These are phyloP conservation scores for Oxystoma pomonae DNA, from an alignment of 2,888 invertebrate genomes.

Conservation along the genomic window DNA sequence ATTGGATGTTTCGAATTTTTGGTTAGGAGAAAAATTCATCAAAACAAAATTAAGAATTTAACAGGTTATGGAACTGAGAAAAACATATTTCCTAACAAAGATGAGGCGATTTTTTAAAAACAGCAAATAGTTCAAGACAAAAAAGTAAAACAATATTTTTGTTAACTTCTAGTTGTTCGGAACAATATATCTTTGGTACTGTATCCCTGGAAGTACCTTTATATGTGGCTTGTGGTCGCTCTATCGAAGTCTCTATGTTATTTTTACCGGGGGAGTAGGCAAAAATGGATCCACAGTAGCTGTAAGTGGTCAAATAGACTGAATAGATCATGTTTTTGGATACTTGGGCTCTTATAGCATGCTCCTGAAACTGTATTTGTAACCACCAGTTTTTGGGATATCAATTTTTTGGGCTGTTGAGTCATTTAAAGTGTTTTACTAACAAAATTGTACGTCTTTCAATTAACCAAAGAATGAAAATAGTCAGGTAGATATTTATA, in stretches of 20 bases:
- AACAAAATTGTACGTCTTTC: background rate
- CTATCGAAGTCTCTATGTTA: slow-evolving; percentile 65
- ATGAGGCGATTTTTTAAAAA: too few species aligned
- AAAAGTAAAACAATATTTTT: too few species aligned
- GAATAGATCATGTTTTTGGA: background rate
- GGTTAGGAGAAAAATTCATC: too few species aligned
- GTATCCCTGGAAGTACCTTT: slow-evolving; percentile 71
- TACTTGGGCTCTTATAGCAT: background rate
- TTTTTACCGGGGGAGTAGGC: slow-evolving; percentile 83
- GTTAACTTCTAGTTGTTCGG: slow-evolving; percentile 43
- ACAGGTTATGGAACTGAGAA: too few species aligned
- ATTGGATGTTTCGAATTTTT: too few species aligned
- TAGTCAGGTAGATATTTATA: too few species aligned
- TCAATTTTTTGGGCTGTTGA: background rate
- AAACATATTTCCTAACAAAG: too few species aligned
- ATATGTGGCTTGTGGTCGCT: slow-evolving; percentile 68
- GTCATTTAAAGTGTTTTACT: background rate
- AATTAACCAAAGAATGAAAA: too few species aligned
- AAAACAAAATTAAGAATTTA: too few species aligned
- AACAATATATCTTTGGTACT: slow-evolving; percentile 71
- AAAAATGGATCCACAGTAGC: slow-evolving; percentile 98
- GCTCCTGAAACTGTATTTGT: background rate
- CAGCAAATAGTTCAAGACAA: too few species aligned
- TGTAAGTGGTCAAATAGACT: slow-evolving; percentile 59
- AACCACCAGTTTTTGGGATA: background rate